Evolutionary conservation across 2,113 vertebrate species (phyloP).

Genomic region (Candoia aspera): DNA sequence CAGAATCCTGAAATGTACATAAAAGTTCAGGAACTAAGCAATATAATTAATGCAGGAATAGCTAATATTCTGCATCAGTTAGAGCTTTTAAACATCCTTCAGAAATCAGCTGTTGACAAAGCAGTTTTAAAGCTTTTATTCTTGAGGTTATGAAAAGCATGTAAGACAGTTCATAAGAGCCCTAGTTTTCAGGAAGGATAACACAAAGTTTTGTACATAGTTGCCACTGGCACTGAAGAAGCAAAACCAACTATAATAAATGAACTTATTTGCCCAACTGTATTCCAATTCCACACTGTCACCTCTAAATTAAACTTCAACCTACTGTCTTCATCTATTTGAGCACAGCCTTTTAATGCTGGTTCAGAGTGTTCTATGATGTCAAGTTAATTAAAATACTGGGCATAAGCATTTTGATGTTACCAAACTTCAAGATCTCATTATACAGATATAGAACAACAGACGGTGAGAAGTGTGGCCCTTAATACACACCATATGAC

Average conservation of each 20-base stretch:
- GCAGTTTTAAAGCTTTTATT: not conserved
- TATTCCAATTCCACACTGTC: not conserved
- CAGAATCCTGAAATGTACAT: not conserved
- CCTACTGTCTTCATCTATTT: not conserved
- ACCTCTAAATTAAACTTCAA: not conserved
- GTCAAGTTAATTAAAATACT: not conserved
- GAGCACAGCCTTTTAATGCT: not conserved
- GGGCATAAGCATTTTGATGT: not conserved
- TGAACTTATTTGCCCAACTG: not conserved
- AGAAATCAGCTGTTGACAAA: not conserved
- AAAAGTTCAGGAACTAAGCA: not conserved
- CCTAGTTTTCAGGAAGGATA: not conserved
- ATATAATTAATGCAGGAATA: not conserved
- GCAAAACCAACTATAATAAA: not conserved
- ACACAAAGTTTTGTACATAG: too few species aligned
- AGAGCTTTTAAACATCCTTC: not conserved
- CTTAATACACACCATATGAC: not conserved
- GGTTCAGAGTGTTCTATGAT: not conserved
- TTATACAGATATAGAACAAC: not conserved
- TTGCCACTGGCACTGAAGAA: not conserved
- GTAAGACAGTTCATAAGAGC: not conserved
- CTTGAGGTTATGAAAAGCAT: not conserved
- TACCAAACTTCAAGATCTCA: not conserved
- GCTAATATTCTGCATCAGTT: not conserved
- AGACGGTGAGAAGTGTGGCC: not conserved